phyloP scores from a whole-genome alignment of 2,113 vertebrate species.

The Pteronura brasiliensis region DNA sequence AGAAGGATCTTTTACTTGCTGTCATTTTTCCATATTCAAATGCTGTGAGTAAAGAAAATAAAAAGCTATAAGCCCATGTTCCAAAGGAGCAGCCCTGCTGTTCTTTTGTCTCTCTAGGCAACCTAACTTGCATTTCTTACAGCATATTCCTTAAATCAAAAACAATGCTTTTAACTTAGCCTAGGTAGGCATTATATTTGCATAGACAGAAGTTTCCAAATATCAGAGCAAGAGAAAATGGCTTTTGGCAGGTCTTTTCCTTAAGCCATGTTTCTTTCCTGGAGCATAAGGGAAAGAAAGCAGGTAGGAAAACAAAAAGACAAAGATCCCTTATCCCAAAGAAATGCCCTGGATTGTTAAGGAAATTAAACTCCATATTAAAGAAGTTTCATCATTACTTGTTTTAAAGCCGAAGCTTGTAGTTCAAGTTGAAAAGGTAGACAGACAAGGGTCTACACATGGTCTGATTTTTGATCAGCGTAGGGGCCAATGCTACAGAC shows the following conservation, averaged over 20 bases:
- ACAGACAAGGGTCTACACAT: neutral
- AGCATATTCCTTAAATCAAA: neutral
- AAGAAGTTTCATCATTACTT: neutral
- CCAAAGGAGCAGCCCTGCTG: neutral
- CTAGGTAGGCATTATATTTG: neutral
- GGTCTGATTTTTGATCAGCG: neutral
- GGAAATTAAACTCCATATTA: neutral
- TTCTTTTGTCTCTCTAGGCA: neutral
- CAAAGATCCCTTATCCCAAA: slow-evolving; percentile 13
- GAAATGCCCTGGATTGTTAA: neutral
- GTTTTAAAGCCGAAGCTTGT: neutral
- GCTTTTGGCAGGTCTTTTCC: neutral
- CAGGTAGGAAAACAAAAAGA: neutral
- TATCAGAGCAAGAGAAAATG: neutral
- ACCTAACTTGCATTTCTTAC: neutral
- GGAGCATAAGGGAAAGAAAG: slow-evolving; percentile 22
- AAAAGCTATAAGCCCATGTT: neutral
- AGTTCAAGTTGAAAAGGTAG: neutral
- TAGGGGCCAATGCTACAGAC: neutral
- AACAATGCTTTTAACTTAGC: slow-evolving; percentile 23
- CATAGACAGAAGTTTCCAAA: slow-evolving; percentile 34
- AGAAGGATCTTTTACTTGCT: slow-evolving; percentile 53
- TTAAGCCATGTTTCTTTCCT: neutral
- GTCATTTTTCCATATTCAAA: slow-evolving; percentile 62
- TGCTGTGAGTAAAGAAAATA: neutral